These are phyloP conservation scores for Umimayanthus chanpuru DNA, from an alignment of 92 coral and sea anemone species.

Conservation along the genomic window DNA sequence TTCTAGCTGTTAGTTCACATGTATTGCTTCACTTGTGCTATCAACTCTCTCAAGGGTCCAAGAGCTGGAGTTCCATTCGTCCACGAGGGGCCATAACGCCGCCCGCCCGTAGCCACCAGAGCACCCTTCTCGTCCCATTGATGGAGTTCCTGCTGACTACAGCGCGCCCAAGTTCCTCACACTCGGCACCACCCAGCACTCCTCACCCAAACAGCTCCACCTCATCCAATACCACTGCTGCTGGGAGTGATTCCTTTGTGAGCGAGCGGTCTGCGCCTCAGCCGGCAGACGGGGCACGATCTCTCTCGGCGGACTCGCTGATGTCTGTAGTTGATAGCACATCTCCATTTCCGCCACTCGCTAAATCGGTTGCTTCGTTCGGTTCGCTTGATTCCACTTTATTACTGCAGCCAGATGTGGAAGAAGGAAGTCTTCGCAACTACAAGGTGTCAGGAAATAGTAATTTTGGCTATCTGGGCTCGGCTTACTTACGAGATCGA, in stretches of 20 bases:
- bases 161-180: constrained; percentile 80
- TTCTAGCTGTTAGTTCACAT: not conserved
- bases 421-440: constrained; percentile 13
- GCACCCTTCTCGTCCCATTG: constrained; percentile 62
- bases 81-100: constrained; percentile 84
- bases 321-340: constrained; percentile 19
- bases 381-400: constrained; percentile 69
- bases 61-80: constrained; percentile 72
- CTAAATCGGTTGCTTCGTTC: constrained; percentile 61
- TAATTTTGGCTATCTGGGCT: constrained; percentile 30
- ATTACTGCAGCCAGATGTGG: constrained; percentile 39
- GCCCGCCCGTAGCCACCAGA: constrained; percentile 75
- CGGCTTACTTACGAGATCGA: constrained; percentile 15
- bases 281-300: constrained; percentile 13
- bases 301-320: constrained; percentile 27
- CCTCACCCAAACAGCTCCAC: constrained; percentile 60
- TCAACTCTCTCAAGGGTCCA: constrained; percentile 48
- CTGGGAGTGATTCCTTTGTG: constrained; percentile 4
- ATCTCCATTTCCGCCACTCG: constrained; percentile 18
- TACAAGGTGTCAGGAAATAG: not conserved
- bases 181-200: constrained; percentile 86
- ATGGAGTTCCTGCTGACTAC: constrained; percentile 55
- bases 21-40: not conserved
- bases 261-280: not conserved
- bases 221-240: constrained; percentile 24